A percentile compares a stretch with the other conserved stretches of the same genome.
Conservation (phyloP, 2,888 invertebrate species). For the Camponotus fellah region DNA sequence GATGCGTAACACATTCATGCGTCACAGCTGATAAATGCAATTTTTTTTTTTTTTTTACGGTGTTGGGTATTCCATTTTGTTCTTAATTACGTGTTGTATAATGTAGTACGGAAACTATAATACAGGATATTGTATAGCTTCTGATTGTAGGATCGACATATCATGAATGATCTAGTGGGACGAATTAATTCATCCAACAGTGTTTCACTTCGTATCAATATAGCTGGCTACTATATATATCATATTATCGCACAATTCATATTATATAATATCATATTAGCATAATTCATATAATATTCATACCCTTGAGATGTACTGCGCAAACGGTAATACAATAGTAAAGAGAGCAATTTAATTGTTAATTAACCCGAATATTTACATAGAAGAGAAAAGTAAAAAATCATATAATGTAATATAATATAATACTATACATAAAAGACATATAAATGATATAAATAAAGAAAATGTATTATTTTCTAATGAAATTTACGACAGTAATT, state of each 20-base stretch:
- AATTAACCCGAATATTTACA: no score
- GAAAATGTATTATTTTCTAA: no score
- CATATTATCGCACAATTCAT: slow-evolving; percentile 30
- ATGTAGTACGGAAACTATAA: slow-evolving; percentile 1
- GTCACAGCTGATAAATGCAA: neutral
- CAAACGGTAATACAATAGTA: slow-evolving; percentile 1
- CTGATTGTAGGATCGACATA: slow-evolving; percentile 27
- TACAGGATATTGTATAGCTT: neutral
- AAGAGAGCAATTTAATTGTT: neutral
- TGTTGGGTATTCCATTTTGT: neutral
- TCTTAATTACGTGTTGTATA: neutral
- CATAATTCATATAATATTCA: slow-evolving; percentile 29
- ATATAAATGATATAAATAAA: neutral
- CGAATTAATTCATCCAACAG: slow-evolving; percentile 20
- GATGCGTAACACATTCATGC: neutral
- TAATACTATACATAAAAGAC: neutral
- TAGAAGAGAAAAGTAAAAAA: neutral
- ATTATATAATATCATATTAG: slow-evolving; percentile 9
- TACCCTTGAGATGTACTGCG: neutral
- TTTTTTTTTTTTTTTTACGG: slow-evolving; percentile 1
- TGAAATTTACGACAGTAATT: no score
- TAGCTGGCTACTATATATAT: slow-evolving; percentile 1
- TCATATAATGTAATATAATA: neutral
- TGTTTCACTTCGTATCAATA: slow-evolving; percentile 6
- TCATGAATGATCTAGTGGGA: slow-evolving; percentile 25